phyloP scores from a whole-genome alignment of 2,797 vertebrate genomes.

The Pantherophis vulpinus region DNA sequence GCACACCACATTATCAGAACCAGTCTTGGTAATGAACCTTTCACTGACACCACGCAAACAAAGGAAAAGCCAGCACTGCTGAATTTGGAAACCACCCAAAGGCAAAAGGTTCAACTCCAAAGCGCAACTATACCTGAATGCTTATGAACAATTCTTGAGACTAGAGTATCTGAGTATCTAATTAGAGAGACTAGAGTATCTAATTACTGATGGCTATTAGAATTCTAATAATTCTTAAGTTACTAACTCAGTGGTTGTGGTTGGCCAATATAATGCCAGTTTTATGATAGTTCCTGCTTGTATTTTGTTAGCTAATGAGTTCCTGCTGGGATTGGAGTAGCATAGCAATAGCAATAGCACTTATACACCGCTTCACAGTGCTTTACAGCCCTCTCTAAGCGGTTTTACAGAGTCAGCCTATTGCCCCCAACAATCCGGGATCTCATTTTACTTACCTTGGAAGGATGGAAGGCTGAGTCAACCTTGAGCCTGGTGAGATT shows the following conservation, averaged over 20 bases:
- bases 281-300: not conserved
- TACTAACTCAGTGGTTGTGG: not conserved
- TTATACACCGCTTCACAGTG: too few relatives aligned
- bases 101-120: not conserved
- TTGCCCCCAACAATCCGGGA: too few relatives aligned
- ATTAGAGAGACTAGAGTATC: not conserved
- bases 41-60: not conserved
- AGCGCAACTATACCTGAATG: not conserved
- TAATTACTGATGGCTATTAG: not conserved
- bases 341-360: too few relatives aligned
- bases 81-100: not conserved
- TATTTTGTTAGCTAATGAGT: not conserved
- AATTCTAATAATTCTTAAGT: not conserved
- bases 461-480: too few relatives aligned
- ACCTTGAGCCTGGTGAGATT: too few relatives aligned
- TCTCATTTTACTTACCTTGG: too few relatives aligned
- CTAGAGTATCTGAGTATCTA: not conserved
- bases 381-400: too few relatives aligned
- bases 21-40: not conserved
- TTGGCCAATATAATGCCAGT: not conserved
- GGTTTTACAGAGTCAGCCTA: too few relatives aligned
- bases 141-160: not conserved
- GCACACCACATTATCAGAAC: not conserved
- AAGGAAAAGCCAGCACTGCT: not conserved
- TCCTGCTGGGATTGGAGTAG: not conserved